Base-by-base conservation (phyloP, 2,888 invertebrate species). In the Asteroscopus sphinx region DNA sequence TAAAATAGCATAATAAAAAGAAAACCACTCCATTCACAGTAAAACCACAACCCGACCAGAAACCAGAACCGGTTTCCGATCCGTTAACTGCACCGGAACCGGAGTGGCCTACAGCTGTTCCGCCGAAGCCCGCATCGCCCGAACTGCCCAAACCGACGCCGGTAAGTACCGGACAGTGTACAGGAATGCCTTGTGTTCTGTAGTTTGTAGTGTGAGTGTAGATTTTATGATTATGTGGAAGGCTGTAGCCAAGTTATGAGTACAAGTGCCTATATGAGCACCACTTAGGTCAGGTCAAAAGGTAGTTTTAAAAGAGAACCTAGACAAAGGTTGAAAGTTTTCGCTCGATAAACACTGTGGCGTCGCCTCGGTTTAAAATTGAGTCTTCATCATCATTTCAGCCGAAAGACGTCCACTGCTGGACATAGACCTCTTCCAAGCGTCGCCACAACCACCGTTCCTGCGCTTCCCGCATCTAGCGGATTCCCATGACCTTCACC, bases 71-170 rank as follows among this genome's bases (percentile, higher is more conserved):
- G 82, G 71, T 81, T 0, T 70, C 80, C 0, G 88, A 86, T 48
- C 87, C 89, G 0, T 46, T 87, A 1, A 68, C 73, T 15, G 87
- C 82, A 71, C 51, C 69, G 33, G 88, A 87, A 3, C 68, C 65
- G 8, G 87, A 84, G 68, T 77, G 17, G 55, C 82, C 39, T 86
- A 72, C 81, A 0, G 74, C 81, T 0, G 85, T 13, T 37, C 21
- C 21, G 48, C 36, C 45, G n/a, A 85, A 82, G 60, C 77, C 80
- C 0, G 7, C 66, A 0, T 69, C 88, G 0, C 87, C 89, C 0
- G 93, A 93, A 1, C 64, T 93, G 9, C 93, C 93, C 0, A 92
- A 92, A 72, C 93, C 93, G 0, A 92, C 93, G 0, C 92, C 92
- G 85, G 91, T 92, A 52, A 86, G 90, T 81, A 26, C 1, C 3